These are phyloP conservation scores for Cephus sareptanus DNA, from an alignment of 2,888 invertebrate species.

Conservation along the genomic window DNA sequence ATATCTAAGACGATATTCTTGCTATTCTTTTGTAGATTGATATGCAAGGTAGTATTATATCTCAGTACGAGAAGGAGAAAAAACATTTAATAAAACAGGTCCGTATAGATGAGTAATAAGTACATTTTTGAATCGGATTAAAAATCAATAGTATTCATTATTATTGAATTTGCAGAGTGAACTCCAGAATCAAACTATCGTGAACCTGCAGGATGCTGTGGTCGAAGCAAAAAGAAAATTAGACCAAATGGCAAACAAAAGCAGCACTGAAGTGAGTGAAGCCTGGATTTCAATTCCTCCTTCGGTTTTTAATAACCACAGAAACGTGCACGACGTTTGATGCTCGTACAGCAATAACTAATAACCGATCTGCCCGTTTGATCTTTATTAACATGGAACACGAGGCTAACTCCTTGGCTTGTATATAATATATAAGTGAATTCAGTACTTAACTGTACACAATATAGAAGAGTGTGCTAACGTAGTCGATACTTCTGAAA, in stretches of 20 bases:
- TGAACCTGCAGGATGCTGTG: slow-evolving; percentile 57
- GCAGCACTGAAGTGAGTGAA: slow-evolving; percentile 59
- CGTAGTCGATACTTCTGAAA: background rate
- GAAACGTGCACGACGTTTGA: slow-evolving; percentile 64
- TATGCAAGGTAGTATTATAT: slow-evolving; percentile 45
- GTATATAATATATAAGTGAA: background rate
- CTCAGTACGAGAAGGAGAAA: slow-evolving; percentile 52
- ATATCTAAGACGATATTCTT: background rate
- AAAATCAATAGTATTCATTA: slow-evolving; percentile 10
- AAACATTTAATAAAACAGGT: slow-evolving; percentile 54
- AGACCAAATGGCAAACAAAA: slow-evolving; percentile 56
- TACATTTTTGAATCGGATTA: background rate
- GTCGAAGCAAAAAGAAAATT: slow-evolving; percentile 58
- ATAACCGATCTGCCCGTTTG: background rate
- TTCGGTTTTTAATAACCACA: slow-evolving; percentile 51
- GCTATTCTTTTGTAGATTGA: slow-evolving; percentile 47
- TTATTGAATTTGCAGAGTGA: slow-evolving; percentile 45
- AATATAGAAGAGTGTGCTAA: background rate
- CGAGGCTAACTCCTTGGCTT: background rate
- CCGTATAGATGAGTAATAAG: slow-evolving; percentile 17
- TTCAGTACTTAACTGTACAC: background rate
- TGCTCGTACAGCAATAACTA: slow-evolving; percentile 21
- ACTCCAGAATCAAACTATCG: slow-evolving; percentile 60
- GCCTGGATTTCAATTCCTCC: slow-evolving; percentile 56
- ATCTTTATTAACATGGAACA: background rate